Conservation (phyloP, 2,888 invertebrate species). For the Atherix ibis region DNA sequence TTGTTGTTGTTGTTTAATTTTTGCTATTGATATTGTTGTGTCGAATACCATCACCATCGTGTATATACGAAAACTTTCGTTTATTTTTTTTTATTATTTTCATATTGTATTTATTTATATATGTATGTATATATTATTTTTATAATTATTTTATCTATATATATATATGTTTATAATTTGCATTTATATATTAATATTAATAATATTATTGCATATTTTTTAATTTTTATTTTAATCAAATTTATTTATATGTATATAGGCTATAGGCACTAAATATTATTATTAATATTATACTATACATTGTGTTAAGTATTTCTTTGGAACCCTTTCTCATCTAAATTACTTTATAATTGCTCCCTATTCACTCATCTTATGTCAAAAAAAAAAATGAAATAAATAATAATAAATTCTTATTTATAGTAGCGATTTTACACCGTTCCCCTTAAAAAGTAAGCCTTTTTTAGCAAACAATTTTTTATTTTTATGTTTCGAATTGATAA, state of each 20-base stretch:
- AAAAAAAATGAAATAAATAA: background rate
- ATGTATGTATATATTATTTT: too few species aligned
- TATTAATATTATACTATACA: conserved; percentile 13
- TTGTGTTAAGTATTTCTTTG: background rate
- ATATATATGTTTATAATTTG: background rate
- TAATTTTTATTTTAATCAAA: background rate
- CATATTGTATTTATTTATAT: conserved; percentile 1
- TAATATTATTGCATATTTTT: background rate
- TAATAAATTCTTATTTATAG: background rate
- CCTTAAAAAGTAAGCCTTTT: too few species aligned
- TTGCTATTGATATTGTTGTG: conserved; percentile 8
- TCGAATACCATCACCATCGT: conserved; percentile 26
- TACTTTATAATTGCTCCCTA: background rate
- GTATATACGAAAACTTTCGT: conserved; percentile 12
- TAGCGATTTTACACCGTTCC: too few species aligned
- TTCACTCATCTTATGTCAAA: background rate
- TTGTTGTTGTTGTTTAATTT: conserved; percentile 1
- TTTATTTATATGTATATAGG: too few species aligned
- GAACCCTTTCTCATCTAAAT: conserved; percentile 1
- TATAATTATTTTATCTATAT: background rate
- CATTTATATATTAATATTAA: background rate
- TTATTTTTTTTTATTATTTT: conserved; percentile 5
- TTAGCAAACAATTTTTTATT: too few species aligned
- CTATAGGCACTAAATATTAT: too few species aligned
- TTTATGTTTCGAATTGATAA: too few species aligned